Base-by-base conservation (phyloP, 2,797 vertebrate species). In the Acomys russatus region DNA sequence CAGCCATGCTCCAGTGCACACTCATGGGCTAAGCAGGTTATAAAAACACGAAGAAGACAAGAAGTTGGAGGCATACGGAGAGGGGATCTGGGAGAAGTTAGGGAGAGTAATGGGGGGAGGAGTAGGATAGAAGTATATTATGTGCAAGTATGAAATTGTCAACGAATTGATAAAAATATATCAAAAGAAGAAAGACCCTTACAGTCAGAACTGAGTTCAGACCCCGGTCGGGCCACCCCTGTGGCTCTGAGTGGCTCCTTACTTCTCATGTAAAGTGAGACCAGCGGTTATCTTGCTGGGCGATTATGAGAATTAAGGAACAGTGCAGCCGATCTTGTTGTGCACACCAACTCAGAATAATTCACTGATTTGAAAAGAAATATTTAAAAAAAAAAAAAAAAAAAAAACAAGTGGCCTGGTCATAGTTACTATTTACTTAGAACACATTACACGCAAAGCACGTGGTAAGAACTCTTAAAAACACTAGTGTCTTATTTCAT, bases 391-490 rank as follows among this genome's bases (percentile, higher is more conserved):
- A n/a, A n/a, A n/a, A n/a, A n/a, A n/a, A n/a, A n/a, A n/a, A 3
- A 61, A 54, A 70, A 71, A 49, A 77, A 18, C 28, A 61, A 44
- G 28, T 70, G 15, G 63, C 73, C 82, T 90, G 61, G 22, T 82
- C 84, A 44, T 89, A n/a, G 86, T 91, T 94, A 54, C 83, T 89
- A 49, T 95, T 87, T 97, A 73, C 66, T 70, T 9, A 95, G 89
- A 73, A 96, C 49, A 38, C 22, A 70, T 71, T 90, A 73, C 30
- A 77, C 7, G n/a, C 83, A 54, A 94, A 89, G 51, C 63, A 87
- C 30, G 63, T 30, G 15, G 79, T 51, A 82, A 95, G 63, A 64
- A 76, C 91, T 91, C 95, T 77, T 11, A 6, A 96, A 94, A 88
- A 66, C 79, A 56, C 3, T 10, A 51, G 10, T 93, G 59, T 97